Base-by-base conservation (phyloP, 2,797 vertebrate genomes). In the Parauchenoglanis ngamensis region DNA sequence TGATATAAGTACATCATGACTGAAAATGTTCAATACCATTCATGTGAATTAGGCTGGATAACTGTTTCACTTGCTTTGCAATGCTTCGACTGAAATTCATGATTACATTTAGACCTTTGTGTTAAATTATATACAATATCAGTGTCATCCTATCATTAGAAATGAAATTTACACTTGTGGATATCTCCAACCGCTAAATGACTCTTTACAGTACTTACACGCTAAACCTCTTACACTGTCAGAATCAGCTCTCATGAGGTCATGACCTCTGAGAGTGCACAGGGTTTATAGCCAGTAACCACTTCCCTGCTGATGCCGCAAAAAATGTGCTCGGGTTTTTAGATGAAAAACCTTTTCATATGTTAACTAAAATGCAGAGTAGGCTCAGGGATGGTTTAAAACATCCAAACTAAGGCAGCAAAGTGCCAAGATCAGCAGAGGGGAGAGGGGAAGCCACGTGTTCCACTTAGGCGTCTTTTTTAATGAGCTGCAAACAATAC, bases 291-390 rank as follows among this genome's bases (percentile, higher is more conserved):
- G 28, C 78, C 49, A 82, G 68, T 70, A 88, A 88, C 90, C 89
- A 90, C 90, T 87, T 91, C 87, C 89, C 87, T 87, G 84, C 88
- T 89, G 84, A 91, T 84, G 73, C 84, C 86, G 76, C 83, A 87
- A 81, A 19, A 86, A 87, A 89, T 88, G 70, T 88, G 85, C 13
- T 73, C 15, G 4, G n/a, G 85, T 88, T 87, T 90, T 83, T 77
- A 85, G 85, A 84, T 54, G 72, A 77, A 85, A 87, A 82, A 80
- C 46, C 61, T 84, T 87, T 56, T 79, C 90, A 84, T 81, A 79
- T 84, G 68, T 89, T 77, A 81, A 85, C 1, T 40, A 28, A 84
- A 84, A 59, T 54, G 40, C 54, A 57, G 49, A 25, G 28, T 87
- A 78, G 49, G n/a, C 75, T 46, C 54, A 8, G 25, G 7, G 54